Evolutionary conservation across 2,113 vertebrate genomes (phyloP), one percentile per base, ranked within the genome.

Genomic region (Psephotus haematonotus): DNA sequence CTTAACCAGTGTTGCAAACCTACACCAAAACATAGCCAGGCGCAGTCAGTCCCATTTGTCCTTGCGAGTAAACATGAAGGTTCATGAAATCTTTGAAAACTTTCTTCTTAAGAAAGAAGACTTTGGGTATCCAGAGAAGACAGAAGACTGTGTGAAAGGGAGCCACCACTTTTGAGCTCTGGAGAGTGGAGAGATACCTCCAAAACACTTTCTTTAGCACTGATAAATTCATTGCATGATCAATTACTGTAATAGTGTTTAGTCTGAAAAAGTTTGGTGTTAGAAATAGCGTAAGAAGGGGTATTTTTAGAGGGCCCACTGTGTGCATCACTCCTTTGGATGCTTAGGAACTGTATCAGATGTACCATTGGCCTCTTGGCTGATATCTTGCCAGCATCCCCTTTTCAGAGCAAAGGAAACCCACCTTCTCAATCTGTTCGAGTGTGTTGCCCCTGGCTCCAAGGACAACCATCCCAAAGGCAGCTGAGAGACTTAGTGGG

Each of bases 401-500:
- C 9, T 37, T 84, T 52, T 59, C 33, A 22, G 47, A 46, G 52
- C 17, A 75, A 92, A 72, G 41, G 23, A 63, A 67, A 75, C 74
- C 31, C 57, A 97, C 95, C 89, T 91, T 72, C 88, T 97, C 91
- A 85, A 97, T 97, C 35, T 98, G 71, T 59, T 92, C 17, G 0
- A 93, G 88, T 19, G 96, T 96, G 47, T 89, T 95, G 44, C 94
- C 92, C 60, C 81, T 92, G 33, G 95, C 91, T 59, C 96, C 96
- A 0, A 96, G 88, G 37, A 96, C 69, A 70, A 98, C 86, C 96
- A 97, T 94, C 35, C 91, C 96, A 67, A 97, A 94, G 37, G 95
- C 95, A 72, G 93, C 86, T 82, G 96, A 97, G 15, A 98, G 86
- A 70, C 97, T 97, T 8, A 95, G 17, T 0, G 95, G 91, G 31